A percentile compares a stretch with the other conserved stretches of the same genome.
These are phyloP conservation scores for Pseudomyrmex flavicornis DNA, from an alignment of 1,140 invertebrate genomes.

Conservation along the genomic window DNA sequence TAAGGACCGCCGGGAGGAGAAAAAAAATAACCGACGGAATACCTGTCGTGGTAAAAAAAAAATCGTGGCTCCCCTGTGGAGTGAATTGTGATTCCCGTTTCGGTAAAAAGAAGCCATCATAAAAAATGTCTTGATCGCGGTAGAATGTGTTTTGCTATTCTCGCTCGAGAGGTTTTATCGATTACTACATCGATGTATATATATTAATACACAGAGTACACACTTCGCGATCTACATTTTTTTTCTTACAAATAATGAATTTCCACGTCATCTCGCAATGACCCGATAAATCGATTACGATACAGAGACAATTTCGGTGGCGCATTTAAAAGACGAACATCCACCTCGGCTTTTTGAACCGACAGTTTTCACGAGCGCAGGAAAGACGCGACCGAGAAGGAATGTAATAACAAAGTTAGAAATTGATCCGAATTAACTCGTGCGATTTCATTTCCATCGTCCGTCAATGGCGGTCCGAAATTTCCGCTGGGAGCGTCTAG, in stretches of 20 bases:
- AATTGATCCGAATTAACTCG: slow-evolving; percentile 71
- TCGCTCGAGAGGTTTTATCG: slow-evolving; percentile 29
- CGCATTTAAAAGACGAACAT: slow-evolving; percentile 12
- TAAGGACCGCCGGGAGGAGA: slow-evolving; percentile 64
- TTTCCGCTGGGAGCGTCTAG: slow-evolving; percentile 57
- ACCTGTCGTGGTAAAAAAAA: slow-evolving; percentile 62
- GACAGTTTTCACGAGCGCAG: neutral
- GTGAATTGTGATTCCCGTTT: slow-evolving; percentile 53
- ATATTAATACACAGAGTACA: slow-evolving; percentile 9
- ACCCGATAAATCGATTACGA: neutral
- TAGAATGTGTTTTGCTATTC: slow-evolving; percentile 21
- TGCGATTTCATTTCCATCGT: slow-evolving; percentile 69
- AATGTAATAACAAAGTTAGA: slow-evolving; percentile 64
- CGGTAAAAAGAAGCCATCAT: slow-evolving; percentile 43
- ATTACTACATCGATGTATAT: slow-evolving; percentile 11
- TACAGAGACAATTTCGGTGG: neutral
- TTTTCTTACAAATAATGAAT: neutral
- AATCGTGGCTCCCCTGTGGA: slow-evolving; percentile 24
- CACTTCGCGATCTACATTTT: neutral
- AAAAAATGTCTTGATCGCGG: slow-evolving; percentile 56
- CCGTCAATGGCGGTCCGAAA: slow-evolving; percentile 60
- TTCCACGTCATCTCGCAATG: neutral
- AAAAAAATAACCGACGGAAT: slow-evolving; percentile 66
- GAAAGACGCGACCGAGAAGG: slow-evolving; percentile 45
- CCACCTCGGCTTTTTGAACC: too few species aligned